Base-by-base conservation (phyloP, 2,888 invertebrate genomes). In the Drosophila lacicola region DNA sequence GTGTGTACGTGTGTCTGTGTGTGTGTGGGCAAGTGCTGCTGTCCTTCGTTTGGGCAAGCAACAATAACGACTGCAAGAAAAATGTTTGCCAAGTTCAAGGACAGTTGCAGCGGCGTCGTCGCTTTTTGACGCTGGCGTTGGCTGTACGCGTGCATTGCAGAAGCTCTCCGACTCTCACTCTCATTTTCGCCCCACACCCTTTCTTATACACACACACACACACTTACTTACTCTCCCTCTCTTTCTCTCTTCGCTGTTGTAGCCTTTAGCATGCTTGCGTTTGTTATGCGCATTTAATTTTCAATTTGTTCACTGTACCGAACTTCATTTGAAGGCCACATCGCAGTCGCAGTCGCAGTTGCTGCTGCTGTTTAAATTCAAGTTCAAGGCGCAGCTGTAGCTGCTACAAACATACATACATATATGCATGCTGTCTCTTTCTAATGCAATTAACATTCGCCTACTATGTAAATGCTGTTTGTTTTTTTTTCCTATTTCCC, bases 11-110 rank as follows among this genome's bases (percentile, higher is more conserved):
- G 46, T 36, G 46, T 42, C 42, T 29, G 42, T 36, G 46, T 42
- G 45, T 29, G 42, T 53, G 36, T 39, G 45, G 50, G 34, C 34
- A 46, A 42, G 61, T 60, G 61, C 56, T 51, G 67, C 60, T 74
- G 68, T 80, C 70, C 78, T 70, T 78, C 66, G 69, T 68, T 53
- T 69, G 64, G 34, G 29, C 55, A 50, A 53, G 21, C 57, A 50
- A 33, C 25, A 50, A 21, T n/a, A 78, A 55, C 56, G 62, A 64
- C 49, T n/a, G 55, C 34, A 44, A 42, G 44, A 55, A 34, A 62
- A 67, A 51, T 64, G 37, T 87, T 80, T 79, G 61, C 67, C 87
- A 89, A 86, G 89, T 86, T 86, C 90, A 90, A 86, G 86, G 86
- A 90, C 89, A 90, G 84, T 78, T 68, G 83, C 82, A 82, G 57